Evolutionary conservation across 1,140 invertebrate genomes (phyloP).

Genomic region (Cyphomyrmex costatus): DNA sequence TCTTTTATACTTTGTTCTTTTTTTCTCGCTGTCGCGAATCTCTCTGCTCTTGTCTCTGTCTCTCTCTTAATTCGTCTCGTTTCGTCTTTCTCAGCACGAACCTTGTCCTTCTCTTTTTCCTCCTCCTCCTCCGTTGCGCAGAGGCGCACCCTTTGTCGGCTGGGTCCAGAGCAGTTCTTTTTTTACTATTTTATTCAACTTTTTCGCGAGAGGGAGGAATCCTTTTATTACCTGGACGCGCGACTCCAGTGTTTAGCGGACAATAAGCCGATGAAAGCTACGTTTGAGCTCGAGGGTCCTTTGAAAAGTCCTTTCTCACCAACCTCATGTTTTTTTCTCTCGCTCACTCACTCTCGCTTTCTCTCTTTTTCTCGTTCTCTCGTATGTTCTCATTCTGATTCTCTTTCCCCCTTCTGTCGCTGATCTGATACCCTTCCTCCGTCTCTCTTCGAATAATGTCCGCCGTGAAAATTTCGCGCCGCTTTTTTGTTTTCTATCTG

Average conservation of each 20-base stretch:
- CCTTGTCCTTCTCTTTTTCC: conserved; percentile 11
- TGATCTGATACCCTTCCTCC: conserved; percentile 39
- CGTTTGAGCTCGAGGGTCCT: conserved; percentile 75
- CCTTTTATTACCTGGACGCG: conserved; percentile 77
- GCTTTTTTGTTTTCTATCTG: conserved; percentile 33
- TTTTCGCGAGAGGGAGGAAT: conserved; percentile 73
- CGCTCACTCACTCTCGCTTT: conserved; percentile 15
- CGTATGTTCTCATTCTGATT: conserved; percentile 28
- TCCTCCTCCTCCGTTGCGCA: conserved; percentile 23
- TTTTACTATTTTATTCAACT: conserved; percentile 80
- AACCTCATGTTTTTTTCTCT: conserved; percentile 41
- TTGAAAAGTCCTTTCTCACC: conserved; percentile 75
- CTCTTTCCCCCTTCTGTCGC: conserved; percentile 19
- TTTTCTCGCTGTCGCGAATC: conserved; percentile 50
- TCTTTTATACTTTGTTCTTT: conserved; percentile 39
- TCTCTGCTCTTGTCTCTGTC: not conserved
- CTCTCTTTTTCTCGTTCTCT: conserved; percentile 4
- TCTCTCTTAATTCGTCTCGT: conserved; percentile 15
- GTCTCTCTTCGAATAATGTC: not conserved
- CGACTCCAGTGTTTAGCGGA: conserved; percentile 78
- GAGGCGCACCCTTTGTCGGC: conserved; percentile 73
- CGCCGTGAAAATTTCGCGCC: conserved; percentile 70
- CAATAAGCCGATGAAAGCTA: conserved; percentile 80
- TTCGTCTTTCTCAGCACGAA: conserved; percentile 42
- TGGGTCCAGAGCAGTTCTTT: conserved; percentile 53